Evolutionary conservation across 2,797 vertebrate genomes (phyloP).

Genomic region (Cyprinella venusta): DNA sequence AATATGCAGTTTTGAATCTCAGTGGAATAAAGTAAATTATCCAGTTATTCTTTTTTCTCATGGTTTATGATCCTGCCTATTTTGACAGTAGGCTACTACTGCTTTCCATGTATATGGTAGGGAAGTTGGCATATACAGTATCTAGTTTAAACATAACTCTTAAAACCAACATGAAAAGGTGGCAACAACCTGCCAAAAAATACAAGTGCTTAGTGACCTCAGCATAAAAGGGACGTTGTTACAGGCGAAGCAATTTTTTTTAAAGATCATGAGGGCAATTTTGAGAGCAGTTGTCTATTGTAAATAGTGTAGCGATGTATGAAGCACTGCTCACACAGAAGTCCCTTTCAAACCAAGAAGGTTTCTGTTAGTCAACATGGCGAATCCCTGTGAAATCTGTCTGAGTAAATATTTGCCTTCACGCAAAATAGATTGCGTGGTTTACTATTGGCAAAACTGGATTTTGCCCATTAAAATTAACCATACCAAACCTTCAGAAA

Average conservation of each 20-base stretch:
- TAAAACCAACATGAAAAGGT: not conserved
- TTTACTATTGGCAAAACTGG: not conserved
- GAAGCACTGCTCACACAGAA: not conserved
- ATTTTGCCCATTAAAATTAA: not conserved
- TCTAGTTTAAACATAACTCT: not conserved
- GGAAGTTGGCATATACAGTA: not conserved
- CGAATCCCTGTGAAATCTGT: not conserved
- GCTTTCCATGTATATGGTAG: not conserved
- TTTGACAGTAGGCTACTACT: not conserved
- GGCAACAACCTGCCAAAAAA: not conserved
- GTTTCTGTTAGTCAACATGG: not conserved
- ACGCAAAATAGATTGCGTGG: not conserved
- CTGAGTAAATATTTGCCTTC: not conserved
- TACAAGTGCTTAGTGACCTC: not conserved
- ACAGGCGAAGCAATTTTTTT: not conserved
- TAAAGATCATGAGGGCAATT: no score
- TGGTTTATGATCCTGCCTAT: not conserved
- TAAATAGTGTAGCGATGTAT: not conserved
- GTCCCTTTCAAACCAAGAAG: not conserved
- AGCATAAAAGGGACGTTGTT: not conserved
- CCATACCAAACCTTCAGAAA: not conserved
- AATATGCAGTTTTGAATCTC: not conserved
- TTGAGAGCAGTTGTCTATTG: not conserved
- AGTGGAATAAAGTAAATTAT: not conserved
- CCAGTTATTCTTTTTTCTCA: not conserved